Evolutionary conservation across 2,797 vertebrate species (phyloP).

Genomic region (Knipowitschia caucasica): DNA sequence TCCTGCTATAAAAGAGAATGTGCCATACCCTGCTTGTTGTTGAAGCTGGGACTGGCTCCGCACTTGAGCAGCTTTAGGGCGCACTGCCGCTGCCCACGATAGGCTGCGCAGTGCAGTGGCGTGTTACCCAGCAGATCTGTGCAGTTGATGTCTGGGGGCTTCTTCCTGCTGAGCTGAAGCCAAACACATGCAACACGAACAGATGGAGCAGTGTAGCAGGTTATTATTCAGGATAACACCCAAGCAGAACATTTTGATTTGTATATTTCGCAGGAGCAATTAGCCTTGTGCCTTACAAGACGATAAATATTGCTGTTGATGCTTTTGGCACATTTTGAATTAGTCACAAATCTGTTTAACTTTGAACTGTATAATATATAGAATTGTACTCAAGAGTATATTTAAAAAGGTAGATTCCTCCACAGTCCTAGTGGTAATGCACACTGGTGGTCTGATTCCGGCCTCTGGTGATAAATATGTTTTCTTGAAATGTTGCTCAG

Average conservation of each 20-base stretch:
- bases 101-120: slow-evolving; percentile 90
- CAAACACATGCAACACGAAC: slow-evolving; percentile 18
- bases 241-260: slow-evolving; percentile 15
- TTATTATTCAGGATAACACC: slow-evolving; percentile 22
- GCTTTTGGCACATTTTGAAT: not conserved
- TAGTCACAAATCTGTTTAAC: no score
- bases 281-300: not conserved
- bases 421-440: no score
- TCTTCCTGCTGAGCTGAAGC: slow-evolving; percentile 85
- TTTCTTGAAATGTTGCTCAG: no score
- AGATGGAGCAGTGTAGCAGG: slow-evolving; percentile 5
- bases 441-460: no score
- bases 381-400: no score
- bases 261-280: not conserved
- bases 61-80: slow-evolving; percentile 87
- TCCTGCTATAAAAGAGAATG: not conserved
- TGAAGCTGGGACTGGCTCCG: slow-evolving; percentile 81
- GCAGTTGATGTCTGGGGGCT: slow-evolving; percentile 86
- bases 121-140: slow-evolving; percentile 93
- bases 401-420: no score
- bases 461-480: no score
- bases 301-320: slow-evolving; percentile 1
- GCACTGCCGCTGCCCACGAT: slow-evolving; percentile 89
- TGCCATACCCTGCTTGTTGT: slow-evolving; percentile 87
- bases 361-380: no score